phyloP scores from a whole-genome alignment of 2,113 vertebrate genomes.

The Siphamia tubifer region DNA sequence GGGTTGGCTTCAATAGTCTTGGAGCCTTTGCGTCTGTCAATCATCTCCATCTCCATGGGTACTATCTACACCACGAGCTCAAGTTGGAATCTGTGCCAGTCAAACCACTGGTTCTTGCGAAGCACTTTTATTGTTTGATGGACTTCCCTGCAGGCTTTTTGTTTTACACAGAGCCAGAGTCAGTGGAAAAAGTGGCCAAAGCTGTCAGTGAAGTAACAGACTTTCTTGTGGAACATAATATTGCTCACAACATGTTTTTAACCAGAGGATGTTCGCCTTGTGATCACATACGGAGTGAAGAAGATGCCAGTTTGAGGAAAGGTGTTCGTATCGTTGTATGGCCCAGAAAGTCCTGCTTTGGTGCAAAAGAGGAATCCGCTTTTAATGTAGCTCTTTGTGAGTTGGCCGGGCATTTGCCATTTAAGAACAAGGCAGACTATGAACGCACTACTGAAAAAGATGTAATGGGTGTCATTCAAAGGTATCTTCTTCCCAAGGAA shows the following conservation, averaged over 20 bases:
- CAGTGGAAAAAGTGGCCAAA: constrained; percentile 55
- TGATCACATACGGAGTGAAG: neutral
- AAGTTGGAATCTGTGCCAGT: constrained; percentile 78
- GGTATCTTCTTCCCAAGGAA: constrained; percentile 76
- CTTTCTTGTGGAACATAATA: constrained; percentile 73
- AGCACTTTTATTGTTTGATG: constrained; percentile 67
- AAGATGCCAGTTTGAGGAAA: constrained; percentile 16
- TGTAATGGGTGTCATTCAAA: constrained; percentile 75
- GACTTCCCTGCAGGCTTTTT: constrained; percentile 84
- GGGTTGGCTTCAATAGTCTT: constrained; percentile 92
- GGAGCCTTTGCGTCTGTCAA: constrained; percentile 92
- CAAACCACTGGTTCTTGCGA: constrained; percentile 68
- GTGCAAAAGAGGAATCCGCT: constrained; percentile 81
- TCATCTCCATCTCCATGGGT: constrained; percentile 90
- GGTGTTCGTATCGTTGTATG: constrained; percentile 86
- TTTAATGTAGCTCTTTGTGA: constrained; percentile 94
- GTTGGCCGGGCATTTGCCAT: constrained; percentile 88
- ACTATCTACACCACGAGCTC: constrained; percentile 83
- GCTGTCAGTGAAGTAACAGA: constrained; percentile 80
- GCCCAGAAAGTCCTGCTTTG: constrained; percentile 85
- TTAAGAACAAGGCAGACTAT: constrained; percentile 82
- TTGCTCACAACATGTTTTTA: constrained; percentile 88
- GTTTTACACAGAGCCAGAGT: constrained; percentile 76
- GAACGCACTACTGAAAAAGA: constrained; percentile 76
- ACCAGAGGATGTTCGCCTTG: constrained; percentile 83